Conservation (phyloP, 2,888 invertebrate genomes). For the Horisme vitalbata region DNA sequence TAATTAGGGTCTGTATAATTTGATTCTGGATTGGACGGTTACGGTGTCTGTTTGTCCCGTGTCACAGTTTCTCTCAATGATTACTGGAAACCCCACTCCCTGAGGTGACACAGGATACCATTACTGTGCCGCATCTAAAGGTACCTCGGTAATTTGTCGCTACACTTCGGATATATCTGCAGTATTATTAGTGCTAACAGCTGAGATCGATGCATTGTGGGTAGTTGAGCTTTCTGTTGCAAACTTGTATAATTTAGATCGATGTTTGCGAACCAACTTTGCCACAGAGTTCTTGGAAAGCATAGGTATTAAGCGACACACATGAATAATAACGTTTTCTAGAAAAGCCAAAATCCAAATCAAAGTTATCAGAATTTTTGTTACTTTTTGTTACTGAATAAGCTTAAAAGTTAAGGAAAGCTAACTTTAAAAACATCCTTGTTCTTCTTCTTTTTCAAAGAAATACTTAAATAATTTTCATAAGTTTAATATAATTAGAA, state of each 20-base stretch:
- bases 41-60: conserved; percentile 44
- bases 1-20: conserved; percentile 35
- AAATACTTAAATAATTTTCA: too few species aligned
- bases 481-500: too few species aligned
- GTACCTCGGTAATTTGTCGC: background rate
- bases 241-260: conserved; percentile 19
- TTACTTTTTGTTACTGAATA: too few species aligned
- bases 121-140: conserved; percentile 34
- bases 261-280: conserved; percentile 13
- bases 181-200: conserved; percentile 8
- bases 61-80: conserved; percentile 50
- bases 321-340: too few species aligned
- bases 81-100: conserved; percentile 42
- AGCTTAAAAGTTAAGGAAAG: too few species aligned
- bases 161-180: background rate
- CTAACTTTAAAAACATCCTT: too few species aligned
- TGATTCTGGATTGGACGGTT: conserved; percentile 36
- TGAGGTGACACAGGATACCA: conserved; percentile 39
- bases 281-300: conserved; percentile 5
- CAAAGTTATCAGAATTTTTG: too few species aligned
- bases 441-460: too few species aligned
- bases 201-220: conserved; percentile 17
- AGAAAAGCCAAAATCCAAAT: too few species aligned
- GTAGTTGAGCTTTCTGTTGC: conserved; percentile 14
- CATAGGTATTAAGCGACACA: too few species aligned